A percentile compares a stretch with the other conserved stretches of the same genome.
phyloP scores from a whole-genome alignment of 2,113 vertebrate species.

The Nibea albiflora region DNA sequence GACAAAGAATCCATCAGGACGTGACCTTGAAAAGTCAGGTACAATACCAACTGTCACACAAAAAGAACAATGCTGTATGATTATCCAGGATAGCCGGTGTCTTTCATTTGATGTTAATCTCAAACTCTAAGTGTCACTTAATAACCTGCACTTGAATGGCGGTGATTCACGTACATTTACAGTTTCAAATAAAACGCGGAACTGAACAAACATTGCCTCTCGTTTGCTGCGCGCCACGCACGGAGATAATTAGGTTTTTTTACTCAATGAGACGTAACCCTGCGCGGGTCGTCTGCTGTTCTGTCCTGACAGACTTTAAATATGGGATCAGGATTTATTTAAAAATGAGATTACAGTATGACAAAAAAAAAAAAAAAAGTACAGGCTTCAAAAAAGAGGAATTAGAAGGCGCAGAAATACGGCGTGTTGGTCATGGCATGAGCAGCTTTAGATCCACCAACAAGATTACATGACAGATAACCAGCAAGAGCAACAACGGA shows the following conservation, averaged over 20 bases:
- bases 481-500: conserved; percentile 58
- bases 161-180: not conserved
- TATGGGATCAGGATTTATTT: conserved; percentile 14
- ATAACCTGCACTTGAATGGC: conserved; percentile 16
- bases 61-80: not conserved
- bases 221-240: not conserved
- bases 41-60: conserved; percentile 44
- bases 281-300: not conserved
- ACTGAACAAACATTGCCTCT: not conserved
- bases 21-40: conserved; percentile 1
- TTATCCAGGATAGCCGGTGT: conserved; percentile 7
- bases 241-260: conserved; percentile 8
- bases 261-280: not conserved
- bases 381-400: conserved; percentile 52
- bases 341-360: conserved; percentile 35
- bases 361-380: conserved; percentile 47
- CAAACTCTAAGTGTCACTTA: conserved; percentile 15
- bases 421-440: conserved; percentile 58
- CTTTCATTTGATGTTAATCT: conserved; percentile 2
- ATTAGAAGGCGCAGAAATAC: conserved; percentile 56
- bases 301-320: conserved; percentile 20
- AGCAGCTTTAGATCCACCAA: conserved; percentile 69
- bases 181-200: conserved; percentile 25
- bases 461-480: conserved; percentile 67
- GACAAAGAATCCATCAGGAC: conserved; percentile 16